Conservation (phyloP, 1,140 invertebrate genomes). For the Brachystomella parvula region DNA sequence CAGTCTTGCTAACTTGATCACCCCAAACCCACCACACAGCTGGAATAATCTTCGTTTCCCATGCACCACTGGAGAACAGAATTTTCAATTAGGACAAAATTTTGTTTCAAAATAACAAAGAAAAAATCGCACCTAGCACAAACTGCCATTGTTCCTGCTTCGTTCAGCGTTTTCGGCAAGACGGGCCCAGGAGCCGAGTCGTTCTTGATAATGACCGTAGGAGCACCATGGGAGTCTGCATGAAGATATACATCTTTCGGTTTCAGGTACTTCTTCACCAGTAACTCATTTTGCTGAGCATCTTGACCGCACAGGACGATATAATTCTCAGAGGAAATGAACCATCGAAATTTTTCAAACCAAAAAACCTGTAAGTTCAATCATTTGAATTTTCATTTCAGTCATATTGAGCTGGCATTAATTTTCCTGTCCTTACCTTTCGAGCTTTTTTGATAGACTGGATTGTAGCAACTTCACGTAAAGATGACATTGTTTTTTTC, state of each 20-base stretch:
- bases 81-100: slow-evolving; percentile 20
- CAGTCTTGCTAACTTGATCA: slow-evolving; percentile 92
- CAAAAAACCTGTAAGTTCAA: slow-evolving; percentile 54
- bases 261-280: slow-evolving; percentile 90
- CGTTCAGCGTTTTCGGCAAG: slow-evolving; percentile 89
- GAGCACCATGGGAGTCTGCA: slow-evolving; percentile 91
- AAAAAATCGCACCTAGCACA: slow-evolving; percentile 8
- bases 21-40: slow-evolving; percentile 95
- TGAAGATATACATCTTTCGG: slow-evolving; percentile 79
- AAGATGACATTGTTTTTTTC: slow-evolving; percentile 83
- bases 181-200: slow-evolving; percentile 54
- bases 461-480: slow-evolving; percentile 90
- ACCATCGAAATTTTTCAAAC: slow-evolving; percentile 99
- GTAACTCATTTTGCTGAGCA: slow-evolving; percentile 94
- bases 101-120: slow-evolving; percentile 2
- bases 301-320: slow-evolving; percentile 87
- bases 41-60: slow-evolving; percentile 92
- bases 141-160: slow-evolving; percentile 60
- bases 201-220: slow-evolving; percentile 92
- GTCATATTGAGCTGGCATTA: slow-evolving; percentile 40
- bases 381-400: slow-evolving; percentile 37
- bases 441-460: slow-evolving; percentile 87
- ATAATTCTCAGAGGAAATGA: slow-evolving; percentile 97
- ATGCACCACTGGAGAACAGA: slow-evolving; percentile 72
- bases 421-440: slow-evolving; percentile 58